Base-by-base conservation (phyloP, 1,140 invertebrate genomes). In the Gonatopus flavifemur region DNA sequence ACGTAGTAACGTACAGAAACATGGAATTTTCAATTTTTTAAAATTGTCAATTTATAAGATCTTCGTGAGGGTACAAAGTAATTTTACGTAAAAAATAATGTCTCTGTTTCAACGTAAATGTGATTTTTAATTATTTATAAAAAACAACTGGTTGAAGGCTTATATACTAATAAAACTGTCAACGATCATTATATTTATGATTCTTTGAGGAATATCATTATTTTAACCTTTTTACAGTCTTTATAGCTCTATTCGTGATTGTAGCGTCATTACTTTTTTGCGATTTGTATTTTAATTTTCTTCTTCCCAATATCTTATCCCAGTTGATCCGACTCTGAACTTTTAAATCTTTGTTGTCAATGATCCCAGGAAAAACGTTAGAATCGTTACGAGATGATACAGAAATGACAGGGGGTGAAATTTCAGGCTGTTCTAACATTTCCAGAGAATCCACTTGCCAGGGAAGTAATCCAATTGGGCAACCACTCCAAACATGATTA, bases 391-490 rank as follows among this genome's bases (percentile, higher is more conserved):
- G 35, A 2, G 38, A 21, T 19, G 49, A 55, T 32, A 49, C 37
- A 3, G 20, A 22, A 12, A 52, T 15, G 12, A 52, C 58, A 5
- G 54, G 47, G 22, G 50, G 9, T 10, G 38, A 28, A 2, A 43
- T 20, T n/a, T 38, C 7, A 0, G 55, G 13, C 15, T 58, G 42
- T 32, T 59, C 20, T 16, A 68, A 38, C 28, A 49, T 45, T 15
- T 65, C 45, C 20, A 66, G 12, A 3, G 59, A 56, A 20, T 69
- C 55, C 0, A 57, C 48, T 60, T 77, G 76, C 76, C 75, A 77
- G 2, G 77, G 77, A 22, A 79, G 41, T 45, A 73, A 55, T 41
- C 77, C 77, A 45, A 77, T 68, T 12, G 72, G 67, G 57, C 62
- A 69, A 15, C 28, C 44, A 10, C 35, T 41, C 77, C 76, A 78